Conservation (phyloP, 2,888 invertebrate species). For the Germaria angustata region DNA sequence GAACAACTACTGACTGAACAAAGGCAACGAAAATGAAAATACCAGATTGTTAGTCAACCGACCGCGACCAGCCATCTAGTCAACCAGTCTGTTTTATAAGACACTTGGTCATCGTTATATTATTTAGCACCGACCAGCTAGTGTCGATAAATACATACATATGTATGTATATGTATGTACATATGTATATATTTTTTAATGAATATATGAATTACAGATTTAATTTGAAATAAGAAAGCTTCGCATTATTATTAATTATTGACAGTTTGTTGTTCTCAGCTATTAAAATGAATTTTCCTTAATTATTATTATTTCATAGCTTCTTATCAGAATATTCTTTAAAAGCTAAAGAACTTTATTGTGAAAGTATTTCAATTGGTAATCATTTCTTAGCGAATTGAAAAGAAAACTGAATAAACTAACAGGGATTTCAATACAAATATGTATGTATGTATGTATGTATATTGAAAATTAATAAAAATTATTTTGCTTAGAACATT, state of each 20-base stretch:
- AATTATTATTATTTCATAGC: not conserved
- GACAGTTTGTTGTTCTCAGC: constrained; percentile 16
- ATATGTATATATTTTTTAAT: not conserved
- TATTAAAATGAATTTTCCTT: not conserved
- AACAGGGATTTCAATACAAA: not conserved
- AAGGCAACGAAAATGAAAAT: constrained; percentile 17
- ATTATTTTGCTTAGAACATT: too few species aligned
- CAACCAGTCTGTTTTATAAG: constrained; percentile 35
- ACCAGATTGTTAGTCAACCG: constrained; percentile 25
- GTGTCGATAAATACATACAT: constrained; percentile 24
- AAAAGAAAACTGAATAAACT: not conserved
- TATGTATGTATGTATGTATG: too few species aligned
- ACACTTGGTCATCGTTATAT: constrained; percentile 36
- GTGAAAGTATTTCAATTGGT: not conserved
- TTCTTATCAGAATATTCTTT: not conserved
- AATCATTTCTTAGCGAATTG: not conserved
- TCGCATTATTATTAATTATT: constrained; percentile 16
- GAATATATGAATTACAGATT: constrained; percentile 9
- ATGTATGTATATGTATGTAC: too few species aligned
- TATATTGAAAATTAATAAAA: too few species aligned
- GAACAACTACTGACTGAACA: constrained; percentile 16
- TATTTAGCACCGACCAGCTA: constrained; percentile 12
- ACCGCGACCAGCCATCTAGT: constrained; percentile 15
- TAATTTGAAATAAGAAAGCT: not conserved
- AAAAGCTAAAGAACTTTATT: not conserved